These are phyloP conservation scores for Pharmacophagus antenor DNA, from an alignment of 2,888 invertebrate species.

Conservation along the genomic window DNA sequence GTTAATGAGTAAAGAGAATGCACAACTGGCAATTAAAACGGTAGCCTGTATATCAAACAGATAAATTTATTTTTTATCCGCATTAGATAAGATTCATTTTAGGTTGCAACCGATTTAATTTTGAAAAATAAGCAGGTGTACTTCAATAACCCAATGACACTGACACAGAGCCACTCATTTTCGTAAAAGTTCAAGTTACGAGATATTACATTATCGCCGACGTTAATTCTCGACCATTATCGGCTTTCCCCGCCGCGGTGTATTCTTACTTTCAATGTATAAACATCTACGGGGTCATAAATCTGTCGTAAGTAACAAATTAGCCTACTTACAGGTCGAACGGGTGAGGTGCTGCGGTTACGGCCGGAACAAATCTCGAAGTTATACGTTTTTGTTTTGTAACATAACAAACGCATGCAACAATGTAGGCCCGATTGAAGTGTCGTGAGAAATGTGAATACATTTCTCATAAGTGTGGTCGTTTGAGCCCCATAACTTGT, in stretches of 20 bases:
- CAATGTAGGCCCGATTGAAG: slow-evolving; percentile 54
- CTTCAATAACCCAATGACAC: slow-evolving; percentile 38
- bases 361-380: slow-evolving; percentile 45
- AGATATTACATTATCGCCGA: slow-evolving; percentile 43
- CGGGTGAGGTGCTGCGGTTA: slow-evolving; percentile 36
- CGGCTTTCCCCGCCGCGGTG: slow-evolving; percentile 48
- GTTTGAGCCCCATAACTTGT: slow-evolving; percentile 12
- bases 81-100: neutral
- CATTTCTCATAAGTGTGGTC: slow-evolving; percentile 43
- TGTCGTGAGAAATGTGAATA: slow-evolving; percentile 55
- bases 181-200: slow-evolving; percentile 39
- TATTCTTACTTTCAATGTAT: slow-evolving; percentile 43
- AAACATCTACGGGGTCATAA: slow-evolving; percentile 51
- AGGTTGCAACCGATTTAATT: neutral
- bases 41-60: slow-evolving; percentile 11
- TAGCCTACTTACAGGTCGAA: slow-evolving; percentile 42
- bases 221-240: slow-evolving; percentile 50
- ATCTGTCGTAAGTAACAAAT: slow-evolving; percentile 66
- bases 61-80: neutral
- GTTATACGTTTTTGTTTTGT: slow-evolving; percentile 51
- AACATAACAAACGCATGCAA: slow-evolving; percentile 35
- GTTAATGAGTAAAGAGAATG: slow-evolving; percentile 26
- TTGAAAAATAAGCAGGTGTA: slow-evolving; percentile 26
- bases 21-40: slow-evolving; percentile 29
- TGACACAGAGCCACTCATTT: slow-evolving; percentile 33